Conservation (phyloP, 23 tunicate genomes). For the Corella eumyota region DNA sequence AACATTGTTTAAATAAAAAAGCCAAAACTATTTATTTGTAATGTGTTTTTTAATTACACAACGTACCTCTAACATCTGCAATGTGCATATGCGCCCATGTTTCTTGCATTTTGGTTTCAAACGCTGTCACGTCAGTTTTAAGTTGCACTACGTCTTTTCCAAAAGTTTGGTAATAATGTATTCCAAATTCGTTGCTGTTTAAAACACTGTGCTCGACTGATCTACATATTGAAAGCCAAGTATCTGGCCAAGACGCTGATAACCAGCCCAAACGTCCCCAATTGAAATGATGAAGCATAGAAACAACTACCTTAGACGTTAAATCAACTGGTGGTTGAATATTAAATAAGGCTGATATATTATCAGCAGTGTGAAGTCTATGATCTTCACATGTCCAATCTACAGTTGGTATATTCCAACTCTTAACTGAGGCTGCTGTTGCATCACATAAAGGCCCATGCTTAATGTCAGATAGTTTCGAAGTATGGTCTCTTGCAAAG, state of each 20-base stretch:
- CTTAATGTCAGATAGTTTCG: neutral
- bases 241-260: constrained; percentile 13
- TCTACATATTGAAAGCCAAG: constrained; percentile 22
- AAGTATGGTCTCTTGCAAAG: neutral
- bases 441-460: constrained; percentile 20
- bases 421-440: constrained; percentile 5
- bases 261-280: constrained; percentile 44
- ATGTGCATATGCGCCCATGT: too few species aligned
- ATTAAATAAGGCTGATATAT: neutral
- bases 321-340: constrained; percentile 13
- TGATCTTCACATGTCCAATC: constrained; percentile 27
- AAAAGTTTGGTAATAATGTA: constrained; percentile 19
- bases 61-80: too few species aligned
- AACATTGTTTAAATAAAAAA: too few species aligned
- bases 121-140: too few species aligned
- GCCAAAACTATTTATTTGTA: too few species aligned
- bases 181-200: constrained; percentile 4
- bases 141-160: neutral
- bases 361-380: neutral
- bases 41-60: too few species aligned
- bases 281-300: constrained; percentile 14
- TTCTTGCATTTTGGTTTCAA: too few species aligned
- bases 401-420: constrained; percentile 10
- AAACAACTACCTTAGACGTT: constrained; percentile 7
- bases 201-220: constrained; percentile 14